Conservation (phyloP, 2,797 vertebrate genomes). For the Gymnothorax reevesii region DNA sequence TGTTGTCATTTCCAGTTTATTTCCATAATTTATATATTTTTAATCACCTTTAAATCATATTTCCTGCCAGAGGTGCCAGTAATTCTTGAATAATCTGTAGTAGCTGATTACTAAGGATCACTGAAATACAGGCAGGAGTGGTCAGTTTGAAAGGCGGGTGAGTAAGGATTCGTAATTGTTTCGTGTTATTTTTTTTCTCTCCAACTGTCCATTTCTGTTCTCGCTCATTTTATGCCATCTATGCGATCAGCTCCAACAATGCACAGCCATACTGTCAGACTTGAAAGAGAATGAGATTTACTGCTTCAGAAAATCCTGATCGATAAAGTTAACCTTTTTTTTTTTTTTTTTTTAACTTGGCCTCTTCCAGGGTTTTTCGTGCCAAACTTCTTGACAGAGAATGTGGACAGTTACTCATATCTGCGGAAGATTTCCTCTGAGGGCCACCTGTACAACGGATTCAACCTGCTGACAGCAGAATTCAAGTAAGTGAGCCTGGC, state of each 20-base stretch:
- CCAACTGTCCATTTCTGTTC: not conserved
- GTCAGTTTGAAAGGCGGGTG: not conserved
- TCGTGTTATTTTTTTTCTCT: not conserved
- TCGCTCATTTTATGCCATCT: not conserved
- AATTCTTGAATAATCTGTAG: not conserved
- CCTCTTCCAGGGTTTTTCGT: constrained; percentile 82
- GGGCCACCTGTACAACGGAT: constrained; percentile 92
- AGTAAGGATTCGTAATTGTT: not conserved
- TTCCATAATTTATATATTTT: too few species aligned
- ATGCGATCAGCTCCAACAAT: not conserved
- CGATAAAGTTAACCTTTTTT: not conserved
- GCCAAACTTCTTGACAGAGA: constrained; percentile 85
- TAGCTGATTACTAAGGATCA: constrained; percentile 15
- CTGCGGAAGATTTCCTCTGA: constrained; percentile 89
- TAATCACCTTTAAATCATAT: too few species aligned
- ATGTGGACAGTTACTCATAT: constrained; percentile 88
- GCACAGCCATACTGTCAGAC: not conserved
- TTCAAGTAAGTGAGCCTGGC: constrained; percentile 81
- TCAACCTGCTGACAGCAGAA: constrained; percentile 94
- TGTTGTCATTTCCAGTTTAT: too few species aligned
- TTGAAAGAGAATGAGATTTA: not conserved
- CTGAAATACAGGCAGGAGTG: not conserved
- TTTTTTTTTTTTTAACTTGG: not conserved
- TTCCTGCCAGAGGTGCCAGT: too few species aligned
- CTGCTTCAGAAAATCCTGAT: too few species aligned